Base-by-base conservation (phyloP, 2,797 vertebrate genomes). In the Zenarchopterus dispar region DNA sequence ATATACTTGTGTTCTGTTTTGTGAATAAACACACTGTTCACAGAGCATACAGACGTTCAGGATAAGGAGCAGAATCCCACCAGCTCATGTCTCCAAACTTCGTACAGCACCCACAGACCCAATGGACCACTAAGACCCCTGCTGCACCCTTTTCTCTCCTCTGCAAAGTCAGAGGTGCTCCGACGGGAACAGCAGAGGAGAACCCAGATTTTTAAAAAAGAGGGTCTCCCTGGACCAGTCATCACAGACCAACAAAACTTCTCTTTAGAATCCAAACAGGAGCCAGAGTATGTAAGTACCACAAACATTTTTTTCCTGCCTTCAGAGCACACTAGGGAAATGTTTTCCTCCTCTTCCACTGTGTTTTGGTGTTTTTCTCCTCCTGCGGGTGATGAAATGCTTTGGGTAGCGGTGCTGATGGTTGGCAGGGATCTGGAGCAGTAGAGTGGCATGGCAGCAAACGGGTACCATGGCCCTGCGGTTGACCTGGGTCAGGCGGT, bases 211-310 rank as follows among this genome's bases (percentile, higher is more conserved):
- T 95, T 95, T 84, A 96, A 96, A 84, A 90, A 93, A 3, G 93
- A 95, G 67, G 94, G 93, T n/a, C 89, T 94, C 62, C 93, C 93
- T 0, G 94, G 94, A 58, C 82, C 78, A n/a, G 81, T 89, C 89
- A 94, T 93, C 80, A 95, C 90, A 0, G 96, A 97, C 84, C 95
- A 95, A 24, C 91, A 96, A 82, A 97, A 96, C 90, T 95, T 95
- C 76, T 96, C 95, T 86, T 94, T 95, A 0, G 95, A 97, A 84
- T 94, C 93, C 80, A 96, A 96, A 84, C 93, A 91, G 80, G 94
- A 96, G 83, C 93, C 91, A 2, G 96, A 97, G 91, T 96, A 95
- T 42, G 96, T 97, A 90, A 97, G 96, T 93, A 81, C 75, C 77
- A 68, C 77, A 82, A 73, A 59, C 74, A 77, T 80, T 82, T 77